These are phyloP conservation scores for Synchiropus splendidus DNA, from an alignment of 2,113 vertebrate genomes.

Conservation along the genomic window DNA sequence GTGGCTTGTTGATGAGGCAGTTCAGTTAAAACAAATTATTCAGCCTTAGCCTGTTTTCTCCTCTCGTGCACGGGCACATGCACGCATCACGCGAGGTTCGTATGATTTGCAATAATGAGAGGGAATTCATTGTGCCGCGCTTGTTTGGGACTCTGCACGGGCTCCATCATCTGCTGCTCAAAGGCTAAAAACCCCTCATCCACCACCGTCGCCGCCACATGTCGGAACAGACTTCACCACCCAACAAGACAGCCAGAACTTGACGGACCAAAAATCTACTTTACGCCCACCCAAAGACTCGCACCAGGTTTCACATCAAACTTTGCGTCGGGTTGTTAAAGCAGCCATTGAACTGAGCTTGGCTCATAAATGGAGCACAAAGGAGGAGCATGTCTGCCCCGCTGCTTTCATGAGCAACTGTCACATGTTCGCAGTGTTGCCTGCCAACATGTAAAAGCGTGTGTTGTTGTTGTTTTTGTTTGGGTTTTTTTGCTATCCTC, in stretches of 20 bases:
- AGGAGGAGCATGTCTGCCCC: no score
- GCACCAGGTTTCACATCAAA: no score
- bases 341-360: no score
- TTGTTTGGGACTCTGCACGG: conserved; percentile 38
- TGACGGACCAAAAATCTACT: no score
- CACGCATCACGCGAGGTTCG: conserved; percentile 19
- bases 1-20: conserved; percentile 58
- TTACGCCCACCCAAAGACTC: no score
- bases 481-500: conserved; percentile 32
- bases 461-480: no score
- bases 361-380: no score
- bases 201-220: no score
- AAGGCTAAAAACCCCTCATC: conserved; percentile 19
- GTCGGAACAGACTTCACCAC: no score
- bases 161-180: conserved; percentile 41
- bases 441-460: conserved; percentile 28
- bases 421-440: conserved; percentile 6
- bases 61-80: conserved; percentile 30
- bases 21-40: conserved; percentile 57
- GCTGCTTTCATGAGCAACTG: no score
- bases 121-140: conserved; percentile 31
- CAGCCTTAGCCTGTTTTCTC: conserved; percentile 36
- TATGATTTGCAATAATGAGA: conserved; percentile 54
- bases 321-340: no score
- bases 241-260: no score